A percentile compares a stretch with the other conserved stretches of the same genome.
These are phyloP conservation scores for Hirtodrosophila cameraria DNA, from an alignment of 2,888 invertebrate genomes.

Conservation along the genomic window DNA sequence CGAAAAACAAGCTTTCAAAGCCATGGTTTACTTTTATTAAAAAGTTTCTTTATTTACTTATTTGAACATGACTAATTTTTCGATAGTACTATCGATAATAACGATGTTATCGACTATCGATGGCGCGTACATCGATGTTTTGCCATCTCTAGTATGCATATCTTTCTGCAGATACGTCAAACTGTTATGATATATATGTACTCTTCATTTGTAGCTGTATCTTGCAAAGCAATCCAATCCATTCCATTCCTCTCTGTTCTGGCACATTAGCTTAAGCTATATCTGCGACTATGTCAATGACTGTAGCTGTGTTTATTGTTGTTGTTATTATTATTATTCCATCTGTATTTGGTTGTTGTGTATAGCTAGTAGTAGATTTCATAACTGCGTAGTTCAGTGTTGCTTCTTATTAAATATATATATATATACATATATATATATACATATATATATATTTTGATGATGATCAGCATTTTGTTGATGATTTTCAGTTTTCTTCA, in stretches of 20 bases:
- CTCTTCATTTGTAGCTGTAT: conserved; percentile 4
- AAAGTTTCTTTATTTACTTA: too few relatives aligned
- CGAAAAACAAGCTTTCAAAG: too few relatives aligned
- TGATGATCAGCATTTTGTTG: conserved; percentile 24
- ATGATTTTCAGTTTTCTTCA: conserved; percentile 65
- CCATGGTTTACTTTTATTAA: too few relatives aligned
- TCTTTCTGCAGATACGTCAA: background rate
- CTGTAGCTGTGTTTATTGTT: conserved; percentile 16
- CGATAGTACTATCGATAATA: too few relatives aligned
- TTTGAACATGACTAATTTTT: too few relatives aligned
- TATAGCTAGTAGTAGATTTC: conserved; percentile 20
- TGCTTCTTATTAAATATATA: conserved; percentile 35
- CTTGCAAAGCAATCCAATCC: background rate
- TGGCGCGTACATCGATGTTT: too few relatives aligned
- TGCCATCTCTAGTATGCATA: too few relatives aligned
- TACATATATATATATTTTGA: too few relatives aligned
- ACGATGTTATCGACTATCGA: too few relatives aligned
- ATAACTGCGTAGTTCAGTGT: conserved; percentile 65
- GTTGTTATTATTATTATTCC: too few relatives aligned
- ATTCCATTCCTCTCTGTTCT: conserved; percentile 5
- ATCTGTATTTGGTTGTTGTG: conserved; percentile 7
- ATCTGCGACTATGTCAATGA: conserved; percentile 20
- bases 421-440: too few relatives aligned
- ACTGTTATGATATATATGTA: background rate
- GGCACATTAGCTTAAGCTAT: conserved; percentile 19